Base-by-base conservation (phyloP, 2,797 vertebrate species). In the Silurus aristotelis region DNA sequence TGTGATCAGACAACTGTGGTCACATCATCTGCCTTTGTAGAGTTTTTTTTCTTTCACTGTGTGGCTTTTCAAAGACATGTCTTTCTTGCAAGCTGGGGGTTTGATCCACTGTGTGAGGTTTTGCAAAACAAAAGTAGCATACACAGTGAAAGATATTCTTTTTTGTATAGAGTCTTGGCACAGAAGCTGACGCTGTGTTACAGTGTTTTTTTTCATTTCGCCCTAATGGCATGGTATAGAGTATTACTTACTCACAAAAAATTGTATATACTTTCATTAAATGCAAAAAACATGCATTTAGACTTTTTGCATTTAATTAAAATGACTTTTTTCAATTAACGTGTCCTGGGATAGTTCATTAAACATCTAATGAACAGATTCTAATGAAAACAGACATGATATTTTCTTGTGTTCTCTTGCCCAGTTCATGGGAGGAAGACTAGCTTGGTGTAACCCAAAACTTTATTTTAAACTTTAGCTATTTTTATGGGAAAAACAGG, bases 31-130 rank as follows among this genome's bases (percentile, higher is more conserved):
- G 80, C 38, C 80, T 83, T 86, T 67, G 66, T 75, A 76, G 20
- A 85, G 84, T 52, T 85, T 86, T 82, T 82, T 12, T 78, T 60
- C 80, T 83, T 86, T 85, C 79, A 81, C 22, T 75, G 70, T 71
- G 73, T 71, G 85, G 80, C 68, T 71, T 86, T 86, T 83, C 64
- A 83, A 83, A 83, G 80, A 83, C 85, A 55, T 63, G 80, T 73
- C 85, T 86, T 25, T 20, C 72, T 77, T 58, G 76, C 55, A 78
- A 61, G 56, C 73, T 55, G 43, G n/a, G 38, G 80, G 61, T 86
- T 75, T 83, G 85, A 77, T 86, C 72, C 73, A 43, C 55, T 14
- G 15, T 38, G 80, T 78, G 73, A 78, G 85, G 55, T 61, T 61
- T 64, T 56, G 31, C 20, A 13, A 82, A 76, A 83, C 58, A 73